A percentile compares a stretch with the other conserved stretches of the same genome.
Evolutionary conservation across 1,140 invertebrate species (phyloP).

Genomic region (Mizuhopecten yessoensis): DNA sequence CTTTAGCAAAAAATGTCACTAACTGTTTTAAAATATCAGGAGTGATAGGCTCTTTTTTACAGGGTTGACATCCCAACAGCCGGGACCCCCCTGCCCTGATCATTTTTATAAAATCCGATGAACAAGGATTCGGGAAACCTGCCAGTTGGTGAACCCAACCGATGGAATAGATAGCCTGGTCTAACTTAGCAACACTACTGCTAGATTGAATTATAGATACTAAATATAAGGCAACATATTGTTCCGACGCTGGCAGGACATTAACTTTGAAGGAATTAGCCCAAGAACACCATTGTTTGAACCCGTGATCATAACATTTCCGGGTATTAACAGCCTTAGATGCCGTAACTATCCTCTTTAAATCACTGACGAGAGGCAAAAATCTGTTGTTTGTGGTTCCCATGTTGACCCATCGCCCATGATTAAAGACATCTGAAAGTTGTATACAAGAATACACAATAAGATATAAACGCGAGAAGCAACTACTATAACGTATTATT

Average conservation of each 20-base stretch:
- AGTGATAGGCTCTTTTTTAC: constrained; percentile 52
- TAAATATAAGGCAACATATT: constrained; percentile 44
- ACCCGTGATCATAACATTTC: constrained; percentile 43
- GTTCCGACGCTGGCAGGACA: not conserved
- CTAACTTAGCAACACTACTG: not conserved
- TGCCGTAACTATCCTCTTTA: too few relatives aligned
- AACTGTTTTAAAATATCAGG: constrained; percentile 44
- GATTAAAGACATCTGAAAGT: too few relatives aligned
- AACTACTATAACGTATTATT: too few relatives aligned
- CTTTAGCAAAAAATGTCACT: not conserved
- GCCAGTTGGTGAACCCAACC: constrained; percentile 49
- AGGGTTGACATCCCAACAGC: not conserved
- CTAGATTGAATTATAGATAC: not conserved
- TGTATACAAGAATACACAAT: too few relatives aligned
- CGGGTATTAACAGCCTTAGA: constrained; percentile 12
- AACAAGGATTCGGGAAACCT: constrained; percentile 37
- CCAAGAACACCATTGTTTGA: not conserved
- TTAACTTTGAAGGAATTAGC: not conserved
- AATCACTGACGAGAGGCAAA: too few relatives aligned
- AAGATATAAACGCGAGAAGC: too few relatives aligned
- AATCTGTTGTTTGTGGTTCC: too few relatives aligned
- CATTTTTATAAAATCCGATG: constrained; percentile 14
- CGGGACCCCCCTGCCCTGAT: not conserved
- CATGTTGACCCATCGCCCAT: too few relatives aligned
- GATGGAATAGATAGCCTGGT: constrained; percentile 46